Conservation (phyloP, 2,113 vertebrate species). For the Archilochus colubris region DNA sequence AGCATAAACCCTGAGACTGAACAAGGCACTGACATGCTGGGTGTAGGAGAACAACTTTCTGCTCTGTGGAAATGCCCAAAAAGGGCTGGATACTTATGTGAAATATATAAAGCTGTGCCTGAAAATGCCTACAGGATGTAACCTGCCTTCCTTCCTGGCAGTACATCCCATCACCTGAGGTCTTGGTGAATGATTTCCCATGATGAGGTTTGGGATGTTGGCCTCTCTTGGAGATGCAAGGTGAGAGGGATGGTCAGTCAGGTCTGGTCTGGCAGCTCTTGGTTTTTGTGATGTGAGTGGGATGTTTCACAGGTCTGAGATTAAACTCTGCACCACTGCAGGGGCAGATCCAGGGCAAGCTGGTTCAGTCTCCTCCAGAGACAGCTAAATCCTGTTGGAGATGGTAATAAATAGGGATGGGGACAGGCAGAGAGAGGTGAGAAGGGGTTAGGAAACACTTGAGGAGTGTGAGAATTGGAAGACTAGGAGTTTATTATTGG, state of each 20-base stretch:
- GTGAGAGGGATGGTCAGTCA: background rate
- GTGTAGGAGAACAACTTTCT: background rate
- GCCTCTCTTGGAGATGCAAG: background rate
- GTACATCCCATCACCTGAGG: background rate
- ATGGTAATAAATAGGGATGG: too few relatives aligned
- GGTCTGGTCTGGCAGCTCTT: background rate
- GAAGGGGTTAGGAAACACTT: background rate
- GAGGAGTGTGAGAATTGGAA: background rate
- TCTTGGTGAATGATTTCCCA: background rate
- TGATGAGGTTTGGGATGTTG: background rate
- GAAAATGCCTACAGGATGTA: background rate
- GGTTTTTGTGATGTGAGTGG: rapidly evolving
- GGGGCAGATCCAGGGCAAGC: background rate
- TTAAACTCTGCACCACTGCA: background rate
- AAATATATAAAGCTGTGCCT: background rate
- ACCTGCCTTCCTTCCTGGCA: background rate
- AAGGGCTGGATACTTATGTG: background rate
- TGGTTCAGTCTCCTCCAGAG: background rate
- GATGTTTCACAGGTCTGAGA: background rate
- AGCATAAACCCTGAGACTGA: background rate
- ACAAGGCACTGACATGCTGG: background rate
- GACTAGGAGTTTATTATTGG: background rate
- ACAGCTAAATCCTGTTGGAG: background rate
- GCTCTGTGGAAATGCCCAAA: background rate
- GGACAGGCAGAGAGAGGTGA: background rate